Evolutionary conservation across 2,113 vertebrate species (phyloP).

Genomic region (Camelus bactrianus): DNA sequence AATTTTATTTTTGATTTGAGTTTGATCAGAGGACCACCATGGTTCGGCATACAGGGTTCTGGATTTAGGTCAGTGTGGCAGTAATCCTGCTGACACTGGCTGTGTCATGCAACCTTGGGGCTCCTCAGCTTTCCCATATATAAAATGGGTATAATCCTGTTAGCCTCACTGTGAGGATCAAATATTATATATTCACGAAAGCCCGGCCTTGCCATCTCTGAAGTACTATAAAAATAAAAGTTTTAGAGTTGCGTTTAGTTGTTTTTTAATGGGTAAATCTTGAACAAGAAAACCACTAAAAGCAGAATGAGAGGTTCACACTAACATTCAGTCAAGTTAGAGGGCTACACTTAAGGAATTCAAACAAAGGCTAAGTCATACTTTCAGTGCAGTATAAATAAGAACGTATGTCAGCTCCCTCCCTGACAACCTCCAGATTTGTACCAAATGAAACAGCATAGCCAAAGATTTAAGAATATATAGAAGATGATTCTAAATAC

Average conservation of each 20-base stretch:
- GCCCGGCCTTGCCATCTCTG: not conserved
- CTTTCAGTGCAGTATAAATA: not conserved
- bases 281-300: not conserved
- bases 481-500: not conserved
- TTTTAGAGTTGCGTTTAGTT: not conserved
- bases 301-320: not conserved
- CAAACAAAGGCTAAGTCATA: not conserved
- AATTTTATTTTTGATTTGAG: not conserved
- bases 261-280: not conserved
- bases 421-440: not conserved
- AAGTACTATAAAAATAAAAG: not conserved
- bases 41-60: not conserved
- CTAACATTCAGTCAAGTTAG: not conserved
- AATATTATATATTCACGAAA: not conserved
- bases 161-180: not conserved
- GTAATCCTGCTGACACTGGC: too few relatives aligned
- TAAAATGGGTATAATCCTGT: not conserved
- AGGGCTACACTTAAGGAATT: not conserved
- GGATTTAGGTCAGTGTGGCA: not conserved
- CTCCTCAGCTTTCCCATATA: not conserved
- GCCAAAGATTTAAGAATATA: not conserved
- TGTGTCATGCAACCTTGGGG: rapidly evolving
- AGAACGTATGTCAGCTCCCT: not conserved
- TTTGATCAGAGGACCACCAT: not conserved
- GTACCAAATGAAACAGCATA: not conserved